A percentile compares a stretch with the other conserved stretches of the same genome.
phyloP scores from a whole-genome alignment of 2,888 invertebrate genomes.

The Allygus modestus region DNA sequence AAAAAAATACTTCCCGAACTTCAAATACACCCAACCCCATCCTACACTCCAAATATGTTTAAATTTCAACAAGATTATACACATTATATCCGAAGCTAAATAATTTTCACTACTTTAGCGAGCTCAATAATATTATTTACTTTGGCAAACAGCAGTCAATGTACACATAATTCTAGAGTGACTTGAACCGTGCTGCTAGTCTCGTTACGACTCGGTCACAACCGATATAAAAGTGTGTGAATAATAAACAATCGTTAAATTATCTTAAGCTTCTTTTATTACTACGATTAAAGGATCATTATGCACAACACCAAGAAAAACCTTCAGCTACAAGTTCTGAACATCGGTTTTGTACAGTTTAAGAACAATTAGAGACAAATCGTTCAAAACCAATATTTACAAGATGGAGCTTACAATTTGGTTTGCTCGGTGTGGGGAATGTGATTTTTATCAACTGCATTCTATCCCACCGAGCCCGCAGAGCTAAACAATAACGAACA shows the following conservation, averaged over 20 bases:
- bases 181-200: constrained; percentile 50
- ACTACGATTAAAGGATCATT: constrained; percentile 53
- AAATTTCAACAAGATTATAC: constrained; percentile 39
- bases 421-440: constrained; percentile 30
- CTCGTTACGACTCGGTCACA: constrained; percentile 14
- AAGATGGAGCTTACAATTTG: constrained; percentile 50
- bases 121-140: constrained; percentile 38
- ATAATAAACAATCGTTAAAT: constrained; percentile 43
- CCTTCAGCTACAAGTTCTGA: constrained; percentile 47
- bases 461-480: background rate
- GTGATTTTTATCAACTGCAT: constrained; percentile 25
- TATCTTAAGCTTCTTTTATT: constrained; percentile 55
- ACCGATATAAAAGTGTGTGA: constrained; percentile 42
- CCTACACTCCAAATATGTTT: constrained; percentile 26
- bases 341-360: constrained; percentile 54
- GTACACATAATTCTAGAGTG: constrained; percentile 41
- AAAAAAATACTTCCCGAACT: background rate
- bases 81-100: constrained; percentile 37
- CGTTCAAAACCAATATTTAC: constrained; percentile 53
- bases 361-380: constrained; percentile 47
- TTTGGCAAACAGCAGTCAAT: constrained; percentile 43
- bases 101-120: constrained; percentile 31
- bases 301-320: constrained; percentile 59
- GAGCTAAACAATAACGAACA: constrained; percentile 30
- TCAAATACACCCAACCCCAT: background rate